phyloP scores from a whole-genome alignment of 2,888 invertebrate genomes.

The Andrena bicolor region DNA sequence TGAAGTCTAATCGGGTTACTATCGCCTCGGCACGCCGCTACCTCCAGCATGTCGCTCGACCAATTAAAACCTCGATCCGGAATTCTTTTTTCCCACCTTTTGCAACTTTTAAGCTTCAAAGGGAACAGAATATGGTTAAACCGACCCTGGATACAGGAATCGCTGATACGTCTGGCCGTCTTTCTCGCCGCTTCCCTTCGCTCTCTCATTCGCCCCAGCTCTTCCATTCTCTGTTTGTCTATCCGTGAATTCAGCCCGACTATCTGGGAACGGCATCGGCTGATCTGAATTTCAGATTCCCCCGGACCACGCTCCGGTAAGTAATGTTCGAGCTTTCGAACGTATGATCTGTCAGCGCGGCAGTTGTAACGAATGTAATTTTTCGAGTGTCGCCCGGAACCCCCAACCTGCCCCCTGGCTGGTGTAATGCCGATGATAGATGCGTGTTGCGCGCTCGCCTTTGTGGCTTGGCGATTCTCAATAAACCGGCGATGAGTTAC shows the following conservation, averaged over 20 bases:
- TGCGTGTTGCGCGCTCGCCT: slow-evolving; percentile 14
- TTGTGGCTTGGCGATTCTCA: slow-evolving; percentile 34
- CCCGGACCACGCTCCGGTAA: slow-evolving; percentile 29
- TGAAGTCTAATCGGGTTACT: neutral
- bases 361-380: slow-evolving; percentile 51
- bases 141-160: slow-evolving; percentile 34
- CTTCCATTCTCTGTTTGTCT: slow-evolving; percentile 61
- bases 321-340: slow-evolving; percentile 50
- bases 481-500: slow-evolving; percentile 52
- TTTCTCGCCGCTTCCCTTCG: neutral
- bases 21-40: too few species aligned
- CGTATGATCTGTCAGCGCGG: slow-evolving; percentile 56
- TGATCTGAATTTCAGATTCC: slow-evolving; percentile 68
- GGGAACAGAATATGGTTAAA: slow-evolving; percentile 43
- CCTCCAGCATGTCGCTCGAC: too few species aligned
- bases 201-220: neutral
- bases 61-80: neutral
- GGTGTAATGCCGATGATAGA: slow-evolving; percentile 48
- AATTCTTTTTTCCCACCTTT: neutral
- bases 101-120: slow-evolving; percentile 17
- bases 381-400: slow-evolving; percentile 21
- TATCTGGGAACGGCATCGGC: slow-evolving; percentile 60
- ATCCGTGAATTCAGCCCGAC: slow-evolving; percentile 62
- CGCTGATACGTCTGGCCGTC: slow-evolving; percentile 37
- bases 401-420: neutral